Evolutionary conservation across 64 coral and sea anemone species (phyloP).

Genomic region (Montipora efflorescens): DNA sequence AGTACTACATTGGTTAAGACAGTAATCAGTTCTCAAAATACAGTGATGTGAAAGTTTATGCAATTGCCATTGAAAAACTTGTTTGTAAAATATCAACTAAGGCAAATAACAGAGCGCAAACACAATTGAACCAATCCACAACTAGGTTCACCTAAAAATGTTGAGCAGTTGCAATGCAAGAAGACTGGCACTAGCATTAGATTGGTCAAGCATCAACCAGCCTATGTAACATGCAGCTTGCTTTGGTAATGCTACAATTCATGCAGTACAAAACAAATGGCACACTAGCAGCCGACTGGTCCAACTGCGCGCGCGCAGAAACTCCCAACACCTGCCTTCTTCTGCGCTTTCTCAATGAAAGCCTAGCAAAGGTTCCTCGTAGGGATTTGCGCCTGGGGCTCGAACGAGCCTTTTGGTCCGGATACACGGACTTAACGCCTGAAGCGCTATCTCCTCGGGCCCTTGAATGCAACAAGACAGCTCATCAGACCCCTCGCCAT

Average conservation of each 20-base stretch:
- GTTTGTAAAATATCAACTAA: background rate
- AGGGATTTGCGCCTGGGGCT: conserved; percentile 63
- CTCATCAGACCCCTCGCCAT: conserved; percentile 71
- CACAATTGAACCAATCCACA: conserved; percentile 34
- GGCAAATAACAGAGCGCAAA: conserved; percentile 4
- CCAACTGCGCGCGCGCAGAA: conserved; percentile 34
- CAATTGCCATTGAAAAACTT: background rate
- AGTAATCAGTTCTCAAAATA: no score
- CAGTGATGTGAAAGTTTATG: background rate
- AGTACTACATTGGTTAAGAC: no score
- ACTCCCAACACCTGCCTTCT: conserved; percentile 79
- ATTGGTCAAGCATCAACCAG: background rate
- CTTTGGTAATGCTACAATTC: background rate
- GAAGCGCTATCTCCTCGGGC: conserved; percentile 63
- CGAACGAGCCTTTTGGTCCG: conserved; percentile 75
- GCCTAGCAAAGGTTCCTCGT: conserved; percentile 79
- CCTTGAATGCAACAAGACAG: conserved; percentile 83
- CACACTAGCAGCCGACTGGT: conserved; percentile 38
- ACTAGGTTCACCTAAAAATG: conserved; percentile 4
- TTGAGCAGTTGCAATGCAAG: background rate
- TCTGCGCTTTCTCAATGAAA: conserved; percentile 78
- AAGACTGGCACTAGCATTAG: background rate
- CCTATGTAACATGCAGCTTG: background rate
- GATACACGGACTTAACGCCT: conserved; percentile 69
- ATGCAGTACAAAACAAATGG: background rate